Percentiles rank a stretch among this genome's conserved stretches.
Conservation (phyloP, 1,140 invertebrate genomes). For the Halesus radiatus region DNA sequence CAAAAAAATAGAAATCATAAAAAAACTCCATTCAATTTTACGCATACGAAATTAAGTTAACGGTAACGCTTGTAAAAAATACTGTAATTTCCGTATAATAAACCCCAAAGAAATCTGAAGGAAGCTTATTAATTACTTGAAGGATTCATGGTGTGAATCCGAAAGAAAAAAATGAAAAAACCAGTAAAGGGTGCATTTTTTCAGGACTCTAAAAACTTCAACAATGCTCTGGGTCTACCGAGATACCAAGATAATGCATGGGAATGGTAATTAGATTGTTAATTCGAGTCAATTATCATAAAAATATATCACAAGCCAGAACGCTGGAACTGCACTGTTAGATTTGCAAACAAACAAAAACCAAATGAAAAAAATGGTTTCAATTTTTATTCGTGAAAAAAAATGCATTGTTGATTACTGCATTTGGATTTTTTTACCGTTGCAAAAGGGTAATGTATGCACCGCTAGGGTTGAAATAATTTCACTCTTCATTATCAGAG, state of each 20-base stretch:
- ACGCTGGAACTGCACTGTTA: conserved; percentile 21
- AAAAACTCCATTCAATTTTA: conserved; percentile 5
- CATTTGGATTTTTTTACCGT: not conserved
- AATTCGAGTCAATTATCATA: conserved; percentile 57
- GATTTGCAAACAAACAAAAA: conserved; percentile 52
- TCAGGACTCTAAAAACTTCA: conserved; percentile 31
- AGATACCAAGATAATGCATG: conserved; percentile 54
- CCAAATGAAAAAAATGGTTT: conserved; percentile 18
- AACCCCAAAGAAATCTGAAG: conserved; percentile 42
- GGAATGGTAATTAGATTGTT: conserved; percentile 55
- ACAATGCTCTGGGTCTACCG: conserved; percentile 53
- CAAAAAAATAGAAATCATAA: too few relatives aligned
- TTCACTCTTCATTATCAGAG: conserved; percentile 55
- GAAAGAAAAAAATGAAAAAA: conserved; percentile 32
- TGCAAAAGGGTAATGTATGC: not conserved
- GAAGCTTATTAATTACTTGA: conserved; percentile 54
- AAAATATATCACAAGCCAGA: conserved; percentile 52
- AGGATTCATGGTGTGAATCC: conserved; percentile 48
- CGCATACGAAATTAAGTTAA: conserved; percentile 26
- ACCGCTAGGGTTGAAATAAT: conserved; percentile 50
- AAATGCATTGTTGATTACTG: not conserved
- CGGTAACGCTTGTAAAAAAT: conserved; percentile 4
- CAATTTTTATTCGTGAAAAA: conserved; percentile 8
- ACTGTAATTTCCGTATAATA: conserved; percentile 53
- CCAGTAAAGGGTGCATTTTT: conserved; percentile 49